phyloP scores from a whole-genome alignment of 2,113 vertebrate species.

The Chitala chitala region DNA sequence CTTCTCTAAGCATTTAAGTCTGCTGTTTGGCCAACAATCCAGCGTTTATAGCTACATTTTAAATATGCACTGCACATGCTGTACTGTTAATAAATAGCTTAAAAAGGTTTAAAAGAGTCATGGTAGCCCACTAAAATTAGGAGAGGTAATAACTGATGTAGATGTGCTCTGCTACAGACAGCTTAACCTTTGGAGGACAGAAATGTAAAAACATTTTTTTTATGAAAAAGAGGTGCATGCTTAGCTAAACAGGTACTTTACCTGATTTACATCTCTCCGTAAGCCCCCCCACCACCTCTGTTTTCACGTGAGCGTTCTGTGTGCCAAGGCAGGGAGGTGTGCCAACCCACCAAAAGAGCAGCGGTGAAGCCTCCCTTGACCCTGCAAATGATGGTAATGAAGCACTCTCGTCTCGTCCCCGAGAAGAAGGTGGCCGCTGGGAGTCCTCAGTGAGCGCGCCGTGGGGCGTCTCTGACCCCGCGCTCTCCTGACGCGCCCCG shows the following conservation, averaged over 20 bases:
- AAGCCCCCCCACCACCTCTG: not conserved
- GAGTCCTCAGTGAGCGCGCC: not conserved
- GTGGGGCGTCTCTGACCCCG: slow-evolving; percentile 33
- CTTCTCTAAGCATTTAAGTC: no score
- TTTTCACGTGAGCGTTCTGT: no score
- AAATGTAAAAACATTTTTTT: not conserved
- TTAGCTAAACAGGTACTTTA: not conserved
- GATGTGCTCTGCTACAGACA: no score
- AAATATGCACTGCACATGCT: no score
- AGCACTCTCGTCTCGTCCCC: not conserved
- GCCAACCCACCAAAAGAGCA: not conserved
- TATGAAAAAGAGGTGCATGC: not conserved
- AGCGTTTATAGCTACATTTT: no score
- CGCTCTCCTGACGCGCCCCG: slow-evolving; percentile 39
- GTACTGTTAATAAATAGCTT: no score
- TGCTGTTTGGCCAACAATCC: no score
- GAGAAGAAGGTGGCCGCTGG: not conserved
- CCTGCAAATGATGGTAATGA: not conserved
- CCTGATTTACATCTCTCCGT: not conserved
- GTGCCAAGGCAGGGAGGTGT: no score
- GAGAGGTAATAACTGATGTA: no score
- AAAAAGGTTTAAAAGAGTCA: no score
- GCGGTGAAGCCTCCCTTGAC: not conserved
- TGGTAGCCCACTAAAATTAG: no score
- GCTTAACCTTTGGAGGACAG: no score